A percentile compares a stretch with the other conserved stretches of the same genome.
These are phyloP conservation scores for Atractosteus spatula DNA, from an alignment of 2,113 vertebrate species.

Conservation along the genomic window DNA sequence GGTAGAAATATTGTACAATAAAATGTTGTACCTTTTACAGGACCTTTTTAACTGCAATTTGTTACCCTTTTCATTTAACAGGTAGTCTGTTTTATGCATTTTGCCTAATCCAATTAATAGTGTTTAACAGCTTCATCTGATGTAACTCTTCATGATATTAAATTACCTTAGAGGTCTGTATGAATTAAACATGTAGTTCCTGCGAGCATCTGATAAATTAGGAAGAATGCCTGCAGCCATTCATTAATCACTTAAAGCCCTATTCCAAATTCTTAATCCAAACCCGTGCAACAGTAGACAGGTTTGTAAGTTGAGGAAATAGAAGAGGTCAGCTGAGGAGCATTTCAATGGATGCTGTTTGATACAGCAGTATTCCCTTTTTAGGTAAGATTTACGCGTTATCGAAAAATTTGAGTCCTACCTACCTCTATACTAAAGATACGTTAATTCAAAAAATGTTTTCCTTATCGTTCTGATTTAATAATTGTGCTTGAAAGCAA, in stretches of 20 bases:
- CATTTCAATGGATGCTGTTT: background rate
- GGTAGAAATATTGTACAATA: no score
- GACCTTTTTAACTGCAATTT: no score
- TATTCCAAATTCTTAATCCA: no score
- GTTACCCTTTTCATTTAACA: no score
- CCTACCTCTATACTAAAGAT: slow-evolving; percentile 39
- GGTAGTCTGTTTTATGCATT: no score
- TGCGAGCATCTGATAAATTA: background rate
- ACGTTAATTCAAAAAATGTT: slow-evolving; percentile 16
- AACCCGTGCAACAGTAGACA: background rate
- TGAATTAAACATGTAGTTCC: slow-evolving; percentile 18
- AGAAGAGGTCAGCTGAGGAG: background rate
- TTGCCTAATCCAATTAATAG: no score
- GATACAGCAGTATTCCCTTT: background rate
- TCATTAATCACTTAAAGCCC: background rate
- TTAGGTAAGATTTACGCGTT: background rate
- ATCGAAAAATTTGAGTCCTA: slow-evolving; percentile 15
- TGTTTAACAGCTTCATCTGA: no score
- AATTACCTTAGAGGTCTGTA: background rate
- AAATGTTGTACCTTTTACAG: no score
- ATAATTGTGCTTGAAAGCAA: no score
- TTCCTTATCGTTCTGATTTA: no score
- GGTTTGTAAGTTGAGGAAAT: background rate
- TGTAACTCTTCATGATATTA: background rate
- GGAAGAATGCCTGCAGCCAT: background rate